Base-by-base conservation (phyloP, 2,797 vertebrate genomes). In the Rhodeus uyekii region DNA sequence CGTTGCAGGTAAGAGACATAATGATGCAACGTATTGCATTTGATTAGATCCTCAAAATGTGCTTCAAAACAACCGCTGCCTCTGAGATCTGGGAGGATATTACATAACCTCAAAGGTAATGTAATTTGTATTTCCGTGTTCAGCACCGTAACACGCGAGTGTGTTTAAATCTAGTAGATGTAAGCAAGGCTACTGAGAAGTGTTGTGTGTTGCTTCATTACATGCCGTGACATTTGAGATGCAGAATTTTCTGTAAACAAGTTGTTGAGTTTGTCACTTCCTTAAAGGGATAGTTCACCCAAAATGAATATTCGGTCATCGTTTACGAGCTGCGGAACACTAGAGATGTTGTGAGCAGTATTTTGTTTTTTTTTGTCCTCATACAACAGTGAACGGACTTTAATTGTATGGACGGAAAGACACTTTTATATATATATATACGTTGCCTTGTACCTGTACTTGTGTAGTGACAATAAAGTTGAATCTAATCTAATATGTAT, bases 1-100 rank as follows among this genome's bases (percentile, higher is more conserved):
- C 96, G 91, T 2, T 99, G 98, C 97, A 99, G 98, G 98, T 99
- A 93, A 85, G 84, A 38, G 0, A 29, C 10, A 8, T 22, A 27
- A n/a, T 27, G 78, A 61, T 36, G 22, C 16, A 46, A 18, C 1
- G 9, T 24, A 24, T 14, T 13, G 64, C 34, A 67, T 42, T 53
- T 53, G 22, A 29, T 2, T 12, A 48, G 22, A 44, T 42, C 24
- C 39, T 29, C 5, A 19, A 29, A 78, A 58, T 9, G 63, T 68
- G 13, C 67, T 46, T 34, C n/a, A 64, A 73, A 63, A 64, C 79
- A 50, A 27, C 16, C 5, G 2, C 12, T 74, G 8, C 0, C 53
- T 29, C 39, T 13, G 16, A 50, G 7, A 73, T 64, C 42, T 29
- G 36, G 7, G 14, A 6, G 19, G 27, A n/a, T 14, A 22, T 76